Evolutionary conservation across 2,888 invertebrate species (phyloP).

Genomic region (Taphrorychus bicolor): DNA sequence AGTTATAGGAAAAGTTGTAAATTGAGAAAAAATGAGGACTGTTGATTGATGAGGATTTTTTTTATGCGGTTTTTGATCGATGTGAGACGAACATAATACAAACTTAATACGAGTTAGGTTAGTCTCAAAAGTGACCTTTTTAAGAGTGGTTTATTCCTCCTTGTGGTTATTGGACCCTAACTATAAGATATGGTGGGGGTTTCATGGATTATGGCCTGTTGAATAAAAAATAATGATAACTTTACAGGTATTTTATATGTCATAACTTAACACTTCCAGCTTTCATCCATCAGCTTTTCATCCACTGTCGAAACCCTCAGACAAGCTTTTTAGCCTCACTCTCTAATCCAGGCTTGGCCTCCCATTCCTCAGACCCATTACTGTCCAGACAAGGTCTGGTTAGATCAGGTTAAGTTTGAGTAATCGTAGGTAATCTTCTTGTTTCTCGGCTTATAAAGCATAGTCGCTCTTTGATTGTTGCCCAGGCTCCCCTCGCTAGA

Average conservation of each 20-base stretch:
- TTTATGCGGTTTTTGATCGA: no score
- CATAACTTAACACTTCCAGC: constrained; percentile 59
- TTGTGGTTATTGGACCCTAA: no score
- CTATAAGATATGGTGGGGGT: no score
- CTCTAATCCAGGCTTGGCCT: constrained; percentile 59
- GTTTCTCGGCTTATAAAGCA: constrained; percentile 59
- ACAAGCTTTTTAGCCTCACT: constrained; percentile 59
- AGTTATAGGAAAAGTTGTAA: no score
- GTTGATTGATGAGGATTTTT: no score
- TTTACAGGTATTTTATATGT: neutral
- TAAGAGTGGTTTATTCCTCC: no score
- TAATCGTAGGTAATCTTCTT: constrained; percentile 56
- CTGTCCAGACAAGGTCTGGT: constrained; percentile 14
- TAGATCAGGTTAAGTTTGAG: neutral
- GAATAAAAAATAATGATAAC: no score
- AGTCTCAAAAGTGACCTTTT: no score
- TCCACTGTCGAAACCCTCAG: neutral
- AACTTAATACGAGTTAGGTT: no score
- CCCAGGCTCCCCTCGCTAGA: neutral
- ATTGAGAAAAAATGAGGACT: no score
- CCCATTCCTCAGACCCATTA: constrained; percentile 49
- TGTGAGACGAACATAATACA: no score
- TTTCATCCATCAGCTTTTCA: constrained; percentile 64
- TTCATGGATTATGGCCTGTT: no score
- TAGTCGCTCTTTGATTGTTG: constrained; percentile 59